A percentile compares a stretch with the other conserved stretches of the same genome.
phyloP scores from a whole-genome alignment of 2,113 vertebrate species.

The Noturus placidus region DNA sequence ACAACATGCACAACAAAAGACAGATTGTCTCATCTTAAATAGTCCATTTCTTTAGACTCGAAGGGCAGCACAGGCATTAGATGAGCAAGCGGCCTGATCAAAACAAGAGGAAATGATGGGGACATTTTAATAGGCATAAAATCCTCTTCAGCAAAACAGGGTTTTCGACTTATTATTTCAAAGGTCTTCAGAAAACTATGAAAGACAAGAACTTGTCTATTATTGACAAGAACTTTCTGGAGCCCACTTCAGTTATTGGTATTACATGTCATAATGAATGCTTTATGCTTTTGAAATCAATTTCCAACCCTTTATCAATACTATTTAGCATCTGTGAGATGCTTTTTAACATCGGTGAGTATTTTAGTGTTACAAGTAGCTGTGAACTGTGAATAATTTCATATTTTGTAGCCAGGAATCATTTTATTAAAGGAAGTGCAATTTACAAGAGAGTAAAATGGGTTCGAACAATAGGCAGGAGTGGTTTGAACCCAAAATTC shows the following conservation, averaged over 20 bases:
- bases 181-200: conserved; percentile 3
- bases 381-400: neutral
- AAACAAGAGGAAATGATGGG: conserved; percentile 33
- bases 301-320: neutral
- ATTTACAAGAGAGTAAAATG: neutral
- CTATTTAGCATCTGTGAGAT: neutral
- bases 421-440: neutral
- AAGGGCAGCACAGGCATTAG: conserved; percentile 37
- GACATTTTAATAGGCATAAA: conserved; percentile 31
- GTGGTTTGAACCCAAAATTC: neutral
- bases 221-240: neutral
- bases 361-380: neutral
- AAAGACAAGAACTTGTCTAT: neutral
- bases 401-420: neutral
- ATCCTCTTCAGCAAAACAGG: neutral
- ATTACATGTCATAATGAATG: neutral
- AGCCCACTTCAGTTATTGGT: neutral
- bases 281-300: neutral
- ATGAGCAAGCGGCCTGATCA: conserved; percentile 46
- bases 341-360: neutral
- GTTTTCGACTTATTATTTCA: neutral
- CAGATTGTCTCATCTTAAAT: conserved; percentile 50
- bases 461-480: neutral
- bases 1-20: conserved; percentile 51
- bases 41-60: conserved; percentile 36